Conservation (phyloP, 1,140 invertebrate genomes). For the Hypothenemus hampei region DNA sequence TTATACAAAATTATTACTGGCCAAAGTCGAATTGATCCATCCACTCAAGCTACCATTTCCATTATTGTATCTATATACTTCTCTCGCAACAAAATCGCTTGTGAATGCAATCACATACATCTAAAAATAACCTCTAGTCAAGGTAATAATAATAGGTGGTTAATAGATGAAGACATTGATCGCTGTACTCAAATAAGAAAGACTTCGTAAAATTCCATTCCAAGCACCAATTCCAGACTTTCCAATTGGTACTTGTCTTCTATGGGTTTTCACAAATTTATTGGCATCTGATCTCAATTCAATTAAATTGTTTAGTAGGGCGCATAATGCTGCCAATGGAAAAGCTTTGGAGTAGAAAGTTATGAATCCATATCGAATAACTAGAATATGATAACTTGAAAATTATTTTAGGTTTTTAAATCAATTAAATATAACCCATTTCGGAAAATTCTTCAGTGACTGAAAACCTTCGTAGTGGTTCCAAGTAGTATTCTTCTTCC, state of each 20-base stretch:
- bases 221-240: slow-evolving; percentile 66
- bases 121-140: slow-evolving; percentile 50
- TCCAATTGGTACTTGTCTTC: slow-evolving; percentile 63
- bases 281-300: slow-evolving; percentile 74
- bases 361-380: slow-evolving; percentile 80
- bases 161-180: slow-evolving; percentile 49
- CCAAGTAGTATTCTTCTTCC: slow-evolving; percentile 36
- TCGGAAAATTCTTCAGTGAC: slow-evolving; percentile 33
- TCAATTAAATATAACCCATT: slow-evolving; percentile 27
- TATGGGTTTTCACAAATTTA: slow-evolving; percentile 66
- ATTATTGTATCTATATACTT: slow-evolving; percentile 68
- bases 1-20: slow-evolving; percentile 24
- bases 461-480: slow-evolving; percentile 20
- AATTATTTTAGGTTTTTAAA: not conserved
- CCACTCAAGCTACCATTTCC: slow-evolving; percentile 48
- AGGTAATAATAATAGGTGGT: not conserved
- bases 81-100: slow-evolving; percentile 90
- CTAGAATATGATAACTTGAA: slow-evolving; percentile 46
- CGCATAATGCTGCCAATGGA: slow-evolving; percentile 73
- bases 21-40: slow-evolving; percentile 77
- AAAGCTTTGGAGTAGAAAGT: slow-evolving; percentile 81
- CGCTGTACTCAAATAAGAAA: slow-evolving; percentile 33
- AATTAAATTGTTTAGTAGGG: slow-evolving; percentile 74
- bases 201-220: slow-evolving; percentile 41
- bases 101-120: slow-evolving; percentile 98